Base-by-base conservation (phyloP, 2,888 invertebrate genomes). In the Monopis laevigella region DNA sequence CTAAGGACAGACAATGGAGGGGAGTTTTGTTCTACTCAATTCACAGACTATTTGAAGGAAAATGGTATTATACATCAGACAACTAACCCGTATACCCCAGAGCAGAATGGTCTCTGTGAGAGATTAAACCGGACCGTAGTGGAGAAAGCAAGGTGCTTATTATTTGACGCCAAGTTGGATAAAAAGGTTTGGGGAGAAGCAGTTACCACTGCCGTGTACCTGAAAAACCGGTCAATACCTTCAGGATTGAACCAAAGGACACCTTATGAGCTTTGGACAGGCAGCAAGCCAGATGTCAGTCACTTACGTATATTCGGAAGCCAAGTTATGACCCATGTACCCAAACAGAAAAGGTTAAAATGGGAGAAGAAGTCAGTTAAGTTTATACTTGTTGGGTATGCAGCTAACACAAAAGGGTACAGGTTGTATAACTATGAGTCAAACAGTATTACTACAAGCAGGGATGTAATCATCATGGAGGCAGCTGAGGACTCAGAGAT, bases 81-180 rank as follows among this genome's bases (percentile, higher is more conserved):
- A 28, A 28, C 28, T 10, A 12, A 11, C 4, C 5, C 4, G 10
- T 28, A 28, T 28, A 28, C 28, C 10, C 28, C 28, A 3, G 28
- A 28, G n/a, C 28, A 28, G n/a, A 28, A 28, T 28, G 28, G 54
- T 2, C 11, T 48, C 2, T 43, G 52, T 7, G 56, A 61, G 39
- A 16, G 56, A 34, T 16, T 47, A n/a, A 57, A 57, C 26, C 21
- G 51, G 4, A 58, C 54, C 3, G 27, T 58, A 0, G 48, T 55
- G 13, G 53, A 56, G 16, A 44, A 43, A 13, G 28, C 28, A 28
- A 28, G 28, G 12, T 11, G 6, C 12, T 6, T 28, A 10, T 10
- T 28, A 10, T 10, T 3, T 6, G 4, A 28, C 3, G 28, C 28
- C 10, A 28, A 28, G 4, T 10, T 28, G 4, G n/a, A 28, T 28